phyloP scores from a whole-genome alignment of 1,140 invertebrate species.

The Acarapis woodi region DNA sequence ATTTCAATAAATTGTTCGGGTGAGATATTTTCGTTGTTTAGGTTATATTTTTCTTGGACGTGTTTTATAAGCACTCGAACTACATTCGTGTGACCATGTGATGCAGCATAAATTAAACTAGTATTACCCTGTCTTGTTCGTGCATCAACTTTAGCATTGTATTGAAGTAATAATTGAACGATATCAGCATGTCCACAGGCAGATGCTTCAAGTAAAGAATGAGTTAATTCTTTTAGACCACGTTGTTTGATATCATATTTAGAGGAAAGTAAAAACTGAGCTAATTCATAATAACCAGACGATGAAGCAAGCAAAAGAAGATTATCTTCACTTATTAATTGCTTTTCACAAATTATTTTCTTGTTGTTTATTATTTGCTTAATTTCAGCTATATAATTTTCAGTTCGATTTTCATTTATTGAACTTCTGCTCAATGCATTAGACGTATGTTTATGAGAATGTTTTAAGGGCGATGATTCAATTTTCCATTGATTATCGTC shows the following conservation, averaged over 20 bases:
- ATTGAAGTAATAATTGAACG: slow-evolving; percentile 56
- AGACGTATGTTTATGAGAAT: too few species aligned
- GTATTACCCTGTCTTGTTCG: slow-evolving; percentile 88
- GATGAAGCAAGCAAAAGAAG: slow-evolving; percentile 67
- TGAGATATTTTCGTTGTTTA: too few species aligned
- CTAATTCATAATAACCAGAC: slow-evolving; percentile 71
- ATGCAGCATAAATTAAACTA: slow-evolving; percentile 90
- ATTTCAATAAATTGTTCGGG: too few species aligned
- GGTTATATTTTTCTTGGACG: slow-evolving; percentile 70
- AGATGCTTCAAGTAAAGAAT: slow-evolving; percentile 82
- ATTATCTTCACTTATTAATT: too few species aligned
- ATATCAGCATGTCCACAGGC: slow-evolving; percentile 83
- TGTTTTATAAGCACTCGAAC: slow-evolving; percentile 54
- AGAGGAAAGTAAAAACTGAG: slow-evolving; percentile 81
- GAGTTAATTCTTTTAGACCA: slow-evolving; percentile 81
- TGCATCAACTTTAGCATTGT: slow-evolving; percentile 82
- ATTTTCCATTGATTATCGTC: too few species aligned
- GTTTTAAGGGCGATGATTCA: too few species aligned
- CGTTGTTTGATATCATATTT: slow-evolving; percentile 86
- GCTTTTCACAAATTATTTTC: neutral
- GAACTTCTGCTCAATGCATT: too few species aligned
- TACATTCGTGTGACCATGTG: slow-evolving; percentile 73
- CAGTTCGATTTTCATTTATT: neutral
- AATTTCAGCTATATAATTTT: neutral
- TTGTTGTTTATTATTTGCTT: neutral